phyloP scores from a whole-genome alignment of 2,888 invertebrate genomes.

The Lithosia quadra region DNA sequence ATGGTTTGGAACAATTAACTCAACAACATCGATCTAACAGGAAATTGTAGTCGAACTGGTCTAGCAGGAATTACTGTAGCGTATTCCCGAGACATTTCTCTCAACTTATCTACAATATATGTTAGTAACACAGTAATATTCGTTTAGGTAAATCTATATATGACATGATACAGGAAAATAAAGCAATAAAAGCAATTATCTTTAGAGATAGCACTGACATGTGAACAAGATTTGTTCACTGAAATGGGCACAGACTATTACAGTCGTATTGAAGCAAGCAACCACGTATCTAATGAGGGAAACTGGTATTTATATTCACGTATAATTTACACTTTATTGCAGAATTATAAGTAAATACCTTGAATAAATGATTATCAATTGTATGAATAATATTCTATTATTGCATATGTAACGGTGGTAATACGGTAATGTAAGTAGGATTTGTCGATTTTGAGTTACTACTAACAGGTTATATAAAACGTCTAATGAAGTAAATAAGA shows the following conservation, averaged over 20 bases:
- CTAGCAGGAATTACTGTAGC: conserved; percentile 28
- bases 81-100: conserved; percentile 30
- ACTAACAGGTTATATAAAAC: background rate
- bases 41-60: conserved; percentile 47
- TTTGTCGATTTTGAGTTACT: background rate
- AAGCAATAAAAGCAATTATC: conserved; percentile 5
- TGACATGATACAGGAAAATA: background rate
- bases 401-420: background rate
- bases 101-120: background rate
- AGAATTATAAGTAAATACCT: background rate
- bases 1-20: conserved; percentile 53
- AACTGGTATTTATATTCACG: conserved; percentile 12
- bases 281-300: conserved; percentile 12
- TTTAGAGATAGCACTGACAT: background rate
- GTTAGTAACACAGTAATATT: conserved; percentile 6
- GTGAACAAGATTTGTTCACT: conserved; percentile 1
- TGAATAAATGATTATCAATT: conserved; percentile 11
- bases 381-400: conserved; percentile 3
- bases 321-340: conserved; percentile 8
- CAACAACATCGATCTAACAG: conserved; percentile 49
- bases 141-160: background rate
- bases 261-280: background rate
- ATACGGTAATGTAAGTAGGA: background rate
- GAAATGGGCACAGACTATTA: background rate
- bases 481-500: too few species aligned